phyloP scores from a whole-genome alignment of 2,113 vertebrate genomes.

The Saimiri boliviensis region DNA sequence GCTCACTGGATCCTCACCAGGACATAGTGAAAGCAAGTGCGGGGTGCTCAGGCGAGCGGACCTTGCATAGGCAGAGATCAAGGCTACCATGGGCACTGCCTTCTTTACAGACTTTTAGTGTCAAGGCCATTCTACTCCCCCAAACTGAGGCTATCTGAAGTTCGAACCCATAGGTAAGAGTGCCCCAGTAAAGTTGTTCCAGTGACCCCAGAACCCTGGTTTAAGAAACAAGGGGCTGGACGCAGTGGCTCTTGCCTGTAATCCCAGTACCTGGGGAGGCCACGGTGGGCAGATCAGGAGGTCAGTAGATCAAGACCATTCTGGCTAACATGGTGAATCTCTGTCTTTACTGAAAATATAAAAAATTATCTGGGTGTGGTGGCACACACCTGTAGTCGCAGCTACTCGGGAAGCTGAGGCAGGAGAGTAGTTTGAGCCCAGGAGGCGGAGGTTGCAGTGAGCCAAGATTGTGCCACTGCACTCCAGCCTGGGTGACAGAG shows the following conservation, averaged over 20 bases:
- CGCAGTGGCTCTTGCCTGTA: too few relatives aligned
- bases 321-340: too few relatives aligned
- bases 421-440: too few relatives aligned
- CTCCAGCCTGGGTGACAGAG: too few relatives aligned
- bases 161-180: neutral
- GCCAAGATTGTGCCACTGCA: accelerated
- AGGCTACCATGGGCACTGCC: accelerated
- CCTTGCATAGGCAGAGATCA: neutral
- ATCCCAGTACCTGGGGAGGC: too few relatives aligned
- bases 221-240: neutral
- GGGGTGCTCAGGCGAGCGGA: accelerated
- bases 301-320: too few relatives aligned
- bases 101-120: neutral
- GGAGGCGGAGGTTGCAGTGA: too few relatives aligned
- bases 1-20: neutral
- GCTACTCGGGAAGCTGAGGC: too few relatives aligned
- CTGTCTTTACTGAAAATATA: too few relatives aligned
- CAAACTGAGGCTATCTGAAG: neutral
- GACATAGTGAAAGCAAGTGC: neutral
- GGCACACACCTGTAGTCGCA: too few relatives aligned
- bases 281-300: too few relatives aligned
- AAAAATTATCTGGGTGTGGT: too few relatives aligned
- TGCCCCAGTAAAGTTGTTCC: neutral
- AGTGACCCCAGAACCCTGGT: neutral
- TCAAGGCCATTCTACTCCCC: neutral